Evolutionary conservation across 1,140 invertebrate species (phyloP), one percentile per base, ranked within the genome.

Genomic region (Tribolium castaneum): DNA sequence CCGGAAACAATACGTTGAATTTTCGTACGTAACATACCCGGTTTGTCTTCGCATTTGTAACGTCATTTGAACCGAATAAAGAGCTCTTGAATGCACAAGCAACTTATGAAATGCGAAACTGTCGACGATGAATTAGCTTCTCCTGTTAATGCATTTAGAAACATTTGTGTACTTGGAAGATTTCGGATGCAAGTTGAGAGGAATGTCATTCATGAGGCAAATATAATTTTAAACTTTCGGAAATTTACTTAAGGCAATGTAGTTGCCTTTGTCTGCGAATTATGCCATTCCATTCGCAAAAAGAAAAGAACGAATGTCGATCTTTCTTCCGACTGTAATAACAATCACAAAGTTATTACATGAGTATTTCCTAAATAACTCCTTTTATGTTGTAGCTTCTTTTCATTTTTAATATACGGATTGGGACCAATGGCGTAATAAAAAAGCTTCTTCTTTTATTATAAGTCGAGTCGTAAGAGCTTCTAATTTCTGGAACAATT

Each of bases 361-460:
- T 25, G 4, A n/a, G 7, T 35, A 66, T 66, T 66, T 66, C 13
- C 34, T 39, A 66, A 66, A 66, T 66, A 66, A 66, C 25, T 34
- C n/a, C n/a, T 30, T 12, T 66, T 35, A 14, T 66, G 59, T 35
- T 66, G 30, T 25, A 25, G 54, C 59, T 66, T 66, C 59, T 66
- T 66, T 35, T 14, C 56, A 66, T 66, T 66, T 66, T 66, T 66
- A 66, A 66, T 66, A 66, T 66, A 25, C 30, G n/a, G 59, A 12
- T 66, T n/a, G 7, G n/a, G 39, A 1, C 34, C 25, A 30, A 66
- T 66, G 30, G 13, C 59, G 59, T 35, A 35, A 35, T 66, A 66
- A 66, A 66, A 66, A 66, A 35, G 59, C 59, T 66, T 66, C 45
- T 66, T 66, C 30, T 34, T 66, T 66, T 66, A 66, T 62, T 66